phyloP scores from a whole-genome alignment of 2,888 invertebrate species.

The Microchrysa polita region DNA sequence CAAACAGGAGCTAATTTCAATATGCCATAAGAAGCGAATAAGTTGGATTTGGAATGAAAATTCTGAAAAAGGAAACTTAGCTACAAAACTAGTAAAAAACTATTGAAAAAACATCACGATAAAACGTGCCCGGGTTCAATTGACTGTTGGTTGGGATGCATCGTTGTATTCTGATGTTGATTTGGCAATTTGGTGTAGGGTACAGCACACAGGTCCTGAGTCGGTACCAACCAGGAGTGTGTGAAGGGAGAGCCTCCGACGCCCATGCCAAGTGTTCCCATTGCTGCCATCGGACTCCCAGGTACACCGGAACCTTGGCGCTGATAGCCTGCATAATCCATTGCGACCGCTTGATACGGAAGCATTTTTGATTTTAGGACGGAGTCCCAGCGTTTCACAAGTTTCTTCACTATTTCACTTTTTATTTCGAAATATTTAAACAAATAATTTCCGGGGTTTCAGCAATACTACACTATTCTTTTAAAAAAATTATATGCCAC shows the following conservation, averaged over 20 bases:
- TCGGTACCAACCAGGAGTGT: constrained; percentile 94
- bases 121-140: constrained; percentile 92
- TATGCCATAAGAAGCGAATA: too few species aligned
- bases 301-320: constrained; percentile 67
- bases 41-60: too few species aligned
- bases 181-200: constrained; percentile 77
- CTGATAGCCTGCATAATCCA: constrained; percentile 82
- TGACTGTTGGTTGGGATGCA: constrained; percentile 63
- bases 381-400: constrained; percentile 24
- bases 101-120: constrained; percentile 63
- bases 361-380: constrained; percentile 68
- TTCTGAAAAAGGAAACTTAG: constrained; percentile 2
- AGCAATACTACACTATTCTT: constrained; percentile 19
- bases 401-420: background rate
- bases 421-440: too few species aligned
- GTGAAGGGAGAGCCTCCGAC: constrained; percentile 75
- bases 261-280: constrained; percentile 69
- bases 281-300: constrained; percentile 61
- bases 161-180: constrained; percentile 61
- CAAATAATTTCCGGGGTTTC: too few species aligned
- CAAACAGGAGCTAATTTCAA: too few species aligned
- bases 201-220: constrained; percentile 91
- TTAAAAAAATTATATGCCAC: constrained; percentile 35
- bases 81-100: background rate
- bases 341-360: constrained; percentile 88